phyloP scores from a whole-genome alignment of 2,113 vertebrate genomes.

The Neogobius melanostomus region DNA sequence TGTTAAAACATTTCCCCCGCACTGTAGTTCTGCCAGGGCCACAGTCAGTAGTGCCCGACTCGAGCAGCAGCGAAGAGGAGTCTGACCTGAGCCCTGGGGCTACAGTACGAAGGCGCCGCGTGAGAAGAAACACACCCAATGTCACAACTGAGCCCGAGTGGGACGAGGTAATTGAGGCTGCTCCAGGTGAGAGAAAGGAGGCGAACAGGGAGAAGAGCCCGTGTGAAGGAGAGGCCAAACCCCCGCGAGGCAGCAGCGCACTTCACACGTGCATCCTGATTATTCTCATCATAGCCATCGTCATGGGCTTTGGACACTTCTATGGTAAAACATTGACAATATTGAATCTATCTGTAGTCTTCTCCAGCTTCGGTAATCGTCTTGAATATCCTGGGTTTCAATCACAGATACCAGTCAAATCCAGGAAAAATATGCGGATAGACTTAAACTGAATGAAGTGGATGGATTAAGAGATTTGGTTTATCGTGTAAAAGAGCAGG shows the following conservation, averaged over 20 bases:
- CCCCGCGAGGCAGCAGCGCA: slow-evolving; percentile 64
- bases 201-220: slow-evolving; percentile 40
- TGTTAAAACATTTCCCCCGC: no score
- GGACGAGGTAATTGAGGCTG: slow-evolving; percentile 47
- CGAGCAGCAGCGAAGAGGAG: slow-evolving; percentile 81
- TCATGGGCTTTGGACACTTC: slow-evolving; percentile 91
- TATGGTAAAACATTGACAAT: slow-evolving; percentile 77
- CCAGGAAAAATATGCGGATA: slow-evolving; percentile 80
- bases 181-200: slow-evolving; percentile 64
- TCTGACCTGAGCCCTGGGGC: slow-evolving; percentile 66
- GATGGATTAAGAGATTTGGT: slow-evolving; percentile 75
- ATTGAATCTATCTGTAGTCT: neutral
- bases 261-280: slow-evolving; percentile 87
- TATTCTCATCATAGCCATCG: slow-evolving; percentile 85
- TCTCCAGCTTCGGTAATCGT: neutral
- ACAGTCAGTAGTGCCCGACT: slow-evolving; percentile 61
- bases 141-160: slow-evolving; percentile 73
- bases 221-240: slow-evolving; percentile 43
- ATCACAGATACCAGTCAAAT: slow-evolving; percentile 84
- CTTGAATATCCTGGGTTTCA: neutral
- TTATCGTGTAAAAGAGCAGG: slow-evolving; percentile 75
- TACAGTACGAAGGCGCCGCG: slow-evolving; percentile 79
- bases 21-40: slow-evolving; percentile 59
- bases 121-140: slow-evolving; percentile 76
- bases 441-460: slow-evolving; percentile 70